Base-by-base conservation (phyloP, 2,797 vertebrate genomes). In the Margarornis squamiger region DNA sequence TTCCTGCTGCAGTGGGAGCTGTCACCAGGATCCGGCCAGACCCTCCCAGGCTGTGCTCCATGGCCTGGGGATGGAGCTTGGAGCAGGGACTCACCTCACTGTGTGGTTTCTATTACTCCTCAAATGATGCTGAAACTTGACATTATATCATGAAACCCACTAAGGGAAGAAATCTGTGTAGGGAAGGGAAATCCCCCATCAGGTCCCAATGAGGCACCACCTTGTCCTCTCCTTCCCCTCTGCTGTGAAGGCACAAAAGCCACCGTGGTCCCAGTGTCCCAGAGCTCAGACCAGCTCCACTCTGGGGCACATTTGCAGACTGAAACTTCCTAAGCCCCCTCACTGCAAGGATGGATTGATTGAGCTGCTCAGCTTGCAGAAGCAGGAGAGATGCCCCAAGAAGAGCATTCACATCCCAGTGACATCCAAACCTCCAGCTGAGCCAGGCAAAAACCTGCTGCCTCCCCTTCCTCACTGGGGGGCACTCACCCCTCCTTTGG, bases 181-280 rank as follows among this genome's bases (percentile, higher is more conserved):
- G 45, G 73, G 73, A 68, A 75, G 90, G 94, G 95, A 86, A 97
- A 95, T 88, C 66, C 94, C 93, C 95, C 0, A 0, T 0, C 29
- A 0, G 5, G 52, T 88, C 79, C 91, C 79, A 24, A 8, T 10
- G 51, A 77, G 55, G 30, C 51, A 10, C 21, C 9, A 14, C 4
- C 0, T 2, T 18, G 70, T 36, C 41, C 41, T 24, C 39, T 86
- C 68, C 78, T 66, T 32, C 10, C 70, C 54, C 77, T 3, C 30
- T 7, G 5, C 54, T 20, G 43, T 39, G 21, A 24, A 46, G 66
- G 58, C 39, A 58, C 30, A 4, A 36, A 38, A 67, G 70, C 30
- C 67, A 27, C 59, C 1, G 0, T 1, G 2, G 5, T 30, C 38
- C 45, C 0, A 0, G 4, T 0, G 8, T 52, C 45, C 75, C 5